A percentile compares a stretch with the other conserved stretches of the same genome.
phyloP scores from a whole-genome alignment of 2,797 vertebrate genomes.

The Diceros bicornis region DNA sequence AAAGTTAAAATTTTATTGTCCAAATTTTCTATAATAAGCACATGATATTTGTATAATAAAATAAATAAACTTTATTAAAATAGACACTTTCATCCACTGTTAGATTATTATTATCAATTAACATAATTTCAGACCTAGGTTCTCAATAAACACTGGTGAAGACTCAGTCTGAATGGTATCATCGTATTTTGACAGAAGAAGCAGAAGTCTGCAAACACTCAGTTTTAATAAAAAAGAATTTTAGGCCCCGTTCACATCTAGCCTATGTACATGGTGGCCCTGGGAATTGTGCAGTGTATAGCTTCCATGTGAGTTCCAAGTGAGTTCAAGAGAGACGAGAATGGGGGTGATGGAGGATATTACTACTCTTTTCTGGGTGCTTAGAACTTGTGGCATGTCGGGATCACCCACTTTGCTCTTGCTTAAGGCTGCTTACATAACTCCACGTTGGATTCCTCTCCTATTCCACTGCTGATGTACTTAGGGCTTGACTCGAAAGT shows the following conservation, averaged over 20 bases:
- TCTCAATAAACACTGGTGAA: not conserved
- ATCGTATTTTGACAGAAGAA: not conserved
- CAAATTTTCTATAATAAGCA: not conserved
- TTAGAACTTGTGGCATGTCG: rapidly evolving
- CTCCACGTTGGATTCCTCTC: not conserved
- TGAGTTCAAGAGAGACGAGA: not conserved
- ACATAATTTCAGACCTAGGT: not conserved
- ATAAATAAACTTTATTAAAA: not conserved
- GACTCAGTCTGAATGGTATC: not conserved
- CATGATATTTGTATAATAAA: not conserved
- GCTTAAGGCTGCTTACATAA: not conserved
- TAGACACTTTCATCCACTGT: not conserved
- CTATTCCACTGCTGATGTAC: not conserved
- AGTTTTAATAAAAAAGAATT: not conserved
- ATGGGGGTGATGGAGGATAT: not conserved
- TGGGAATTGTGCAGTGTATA: not conserved
- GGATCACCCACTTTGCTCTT: not conserved
- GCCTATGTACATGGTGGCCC: rapidly evolving
- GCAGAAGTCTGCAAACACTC: not conserved
- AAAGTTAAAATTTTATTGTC: slow-evolving; percentile 13
- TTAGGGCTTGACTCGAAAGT: not conserved
- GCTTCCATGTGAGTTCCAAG: not conserved
- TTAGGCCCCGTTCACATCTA: not conserved
- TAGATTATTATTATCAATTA: not conserved
- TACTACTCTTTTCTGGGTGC: not conserved